Percentiles rank a stretch among this genome's conserved stretches.
Conservation (phyloP, 2,797 vertebrate species). For the Dicrostonyx torquatus region DNA sequence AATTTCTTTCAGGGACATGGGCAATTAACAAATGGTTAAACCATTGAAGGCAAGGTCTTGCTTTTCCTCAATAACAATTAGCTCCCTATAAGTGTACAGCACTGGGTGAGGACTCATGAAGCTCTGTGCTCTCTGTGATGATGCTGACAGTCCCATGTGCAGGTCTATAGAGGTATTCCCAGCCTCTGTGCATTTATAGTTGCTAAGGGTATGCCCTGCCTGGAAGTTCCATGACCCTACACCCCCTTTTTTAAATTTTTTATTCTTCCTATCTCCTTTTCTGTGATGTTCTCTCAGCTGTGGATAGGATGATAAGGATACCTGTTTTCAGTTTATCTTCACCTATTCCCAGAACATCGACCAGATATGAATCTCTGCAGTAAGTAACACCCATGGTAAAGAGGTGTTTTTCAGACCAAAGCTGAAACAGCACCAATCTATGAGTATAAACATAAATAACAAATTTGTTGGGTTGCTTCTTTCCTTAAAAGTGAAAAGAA, state of each 20-base stretch:
- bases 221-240: not conserved
- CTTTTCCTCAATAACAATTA: not conserved
- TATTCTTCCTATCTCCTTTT: not conserved
- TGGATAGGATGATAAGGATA: too few relatives aligned
- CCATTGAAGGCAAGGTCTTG: not conserved
- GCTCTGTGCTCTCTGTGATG: not conserved
- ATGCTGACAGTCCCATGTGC: not conserved
- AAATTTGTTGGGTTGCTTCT: not conserved
- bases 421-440: not conserved
- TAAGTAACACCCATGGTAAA: too few relatives aligned
- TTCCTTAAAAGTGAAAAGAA: not conserved
- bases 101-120: not conserved
- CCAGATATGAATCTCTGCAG: not conserved
- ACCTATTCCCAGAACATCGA: not conserved
- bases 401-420: not conserved
- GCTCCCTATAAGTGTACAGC: not conserved
- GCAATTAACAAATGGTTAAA: not conserved
- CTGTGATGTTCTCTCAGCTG: not conserved
- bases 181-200: not conserved
- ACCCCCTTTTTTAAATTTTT: too few relatives aligned
- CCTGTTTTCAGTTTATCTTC: too few relatives aligned
- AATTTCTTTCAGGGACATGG: not conserved
- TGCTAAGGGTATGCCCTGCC: not conserved
- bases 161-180: not conserved
- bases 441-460: not conserved